These are phyloP conservation scores for Potorous gilbertii DNA, from an alignment of 2,797 vertebrate genomes.

Conservation along the genomic window DNA sequence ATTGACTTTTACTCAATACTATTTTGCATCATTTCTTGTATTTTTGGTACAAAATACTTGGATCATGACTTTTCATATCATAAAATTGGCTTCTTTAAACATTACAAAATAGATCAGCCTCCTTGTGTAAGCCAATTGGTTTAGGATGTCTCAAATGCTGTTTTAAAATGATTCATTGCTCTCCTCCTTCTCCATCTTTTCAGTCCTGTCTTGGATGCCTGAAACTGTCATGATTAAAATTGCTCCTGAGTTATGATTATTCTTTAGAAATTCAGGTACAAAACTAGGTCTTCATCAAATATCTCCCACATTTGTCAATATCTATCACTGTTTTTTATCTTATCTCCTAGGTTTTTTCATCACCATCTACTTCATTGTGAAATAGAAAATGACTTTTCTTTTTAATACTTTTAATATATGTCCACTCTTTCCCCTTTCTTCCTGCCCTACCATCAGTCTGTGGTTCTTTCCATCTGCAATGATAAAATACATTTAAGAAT, in stretches of 20 bases:
- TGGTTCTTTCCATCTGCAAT: slow-evolving; percentile 6
- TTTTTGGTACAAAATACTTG: not conserved
- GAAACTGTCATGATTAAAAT: not conserved
- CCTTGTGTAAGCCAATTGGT: not conserved
- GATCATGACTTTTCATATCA: not conserved
- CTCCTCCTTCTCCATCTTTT: not conserved
- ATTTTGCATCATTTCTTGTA: not conserved
- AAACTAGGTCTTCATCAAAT: not conserved
- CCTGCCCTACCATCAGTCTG: not conserved
- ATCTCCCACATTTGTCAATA: not conserved
- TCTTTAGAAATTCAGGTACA: not conserved
- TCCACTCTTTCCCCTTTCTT: slow-evolving; percentile 36
- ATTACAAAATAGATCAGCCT: not conserved
- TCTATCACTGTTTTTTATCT: not conserved
- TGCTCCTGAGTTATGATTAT: not conserved
- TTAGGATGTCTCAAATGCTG: not conserved
- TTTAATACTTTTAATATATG: not conserved
- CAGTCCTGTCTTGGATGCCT: not conserved
- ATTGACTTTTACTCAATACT: not conserved
- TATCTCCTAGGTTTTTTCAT: slow-evolving; percentile 34
- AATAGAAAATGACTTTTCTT: not conserved
- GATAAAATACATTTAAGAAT: slow-evolving; percentile 25
- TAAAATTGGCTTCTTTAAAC: not conserved
- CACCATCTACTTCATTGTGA: slow-evolving; percentile 22
- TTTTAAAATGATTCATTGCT: not conserved